Evolutionary conservation across 2,888 invertebrate species (phyloP), one percentile per base, ranked within the genome.

Genomic region (Lordiphosa fenestrarum): DNA sequence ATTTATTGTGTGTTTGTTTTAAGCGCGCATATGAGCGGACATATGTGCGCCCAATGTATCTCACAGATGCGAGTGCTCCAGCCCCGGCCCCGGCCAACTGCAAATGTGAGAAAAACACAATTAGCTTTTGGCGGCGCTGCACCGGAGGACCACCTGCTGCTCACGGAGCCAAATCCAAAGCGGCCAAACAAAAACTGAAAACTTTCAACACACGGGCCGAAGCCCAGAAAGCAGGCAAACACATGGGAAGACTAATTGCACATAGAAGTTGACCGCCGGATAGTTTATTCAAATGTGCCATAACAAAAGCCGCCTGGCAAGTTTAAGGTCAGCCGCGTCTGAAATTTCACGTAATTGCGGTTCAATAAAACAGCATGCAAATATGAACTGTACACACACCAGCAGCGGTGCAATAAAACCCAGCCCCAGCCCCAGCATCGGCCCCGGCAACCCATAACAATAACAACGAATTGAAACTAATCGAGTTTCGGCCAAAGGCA

Each of bases 31-130:
- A 71, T 70, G 71, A 70, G 62, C 71, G 33, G 44, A 33, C 44
- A 53, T 59, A 60, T 64, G 46, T 49, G 57, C 61, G 58, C 50
- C 66, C 54, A 66, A 56, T 39, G 73, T 74, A 69, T 71, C 78
- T 76, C 46, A 6, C 69, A 69, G 64, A 67, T 65, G 62, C 33
- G 19, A 48, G 58, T 25, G 25, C 25, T 19, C 19, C 19, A 19
- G 19, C 19, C 19, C 2, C 3, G 4, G 19, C 25, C 7, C 70
- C 62, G 73, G 66, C 66, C 66, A 77, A 78, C 84, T 78, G 84
- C 71, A 84, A 82, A 81, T 84, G 81, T 82, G 81, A 83, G 81
- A 84, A 82, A 81, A 82, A 84, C 83, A 83, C 83, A 82, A 82
- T 82, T 82, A 83, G 80, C 80, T 84, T 82, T 82, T 81, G 84